Base-by-base conservation (phyloP, 2,797 vertebrate species). In the Enteromius unitaeniatus region DNA sequence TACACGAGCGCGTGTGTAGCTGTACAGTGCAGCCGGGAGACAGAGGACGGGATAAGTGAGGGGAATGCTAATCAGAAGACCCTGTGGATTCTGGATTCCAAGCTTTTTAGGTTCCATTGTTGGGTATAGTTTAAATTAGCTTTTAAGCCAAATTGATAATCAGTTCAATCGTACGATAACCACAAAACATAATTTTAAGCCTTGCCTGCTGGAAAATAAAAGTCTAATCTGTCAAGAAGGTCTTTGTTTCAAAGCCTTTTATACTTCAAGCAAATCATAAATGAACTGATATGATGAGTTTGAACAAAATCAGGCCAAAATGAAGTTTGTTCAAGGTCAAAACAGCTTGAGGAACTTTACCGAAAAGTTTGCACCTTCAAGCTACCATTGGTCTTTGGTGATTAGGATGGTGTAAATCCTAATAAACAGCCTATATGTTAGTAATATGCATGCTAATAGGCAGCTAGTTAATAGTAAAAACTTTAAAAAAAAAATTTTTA, bases 31-130 rank as follows among this genome's bases (percentile, higher is more conserved):
- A 78, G 60, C 26, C 26, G 4, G 14, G 58, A 78, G 58, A 64
- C 3, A 17, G 60, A 21, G 60, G 6, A 78, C 1, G 17, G 58
- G 42, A 47, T 51, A 23, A 79, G 53, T 72, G 79, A 78, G 76
- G 69, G 62, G 79, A 87, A 88, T 86, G 53, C 85, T 86, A 86
- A 88, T 79, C 37, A 88, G 51, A 68, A 80, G 74, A 73, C 23
- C 23, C 70, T 76, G 65, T 17, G 31, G 81, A 19, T 28, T 19
- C 42, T 72, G 53, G 3, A 77, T 75, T 82, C 40, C n/a, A 21
- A 67, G 31, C 62, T 77, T 51, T 82, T 76, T 23, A 68, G 8
- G 23, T n/a, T 58, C 10, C 2, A n/a, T 47, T 64, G 69, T 31
- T 64, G 40, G 34, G 21, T 28, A 37, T 82, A 37, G 21, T 26